phyloP scores from a whole-genome alignment of 2,113 vertebrate species.

The Sterna hirundo region DNA sequence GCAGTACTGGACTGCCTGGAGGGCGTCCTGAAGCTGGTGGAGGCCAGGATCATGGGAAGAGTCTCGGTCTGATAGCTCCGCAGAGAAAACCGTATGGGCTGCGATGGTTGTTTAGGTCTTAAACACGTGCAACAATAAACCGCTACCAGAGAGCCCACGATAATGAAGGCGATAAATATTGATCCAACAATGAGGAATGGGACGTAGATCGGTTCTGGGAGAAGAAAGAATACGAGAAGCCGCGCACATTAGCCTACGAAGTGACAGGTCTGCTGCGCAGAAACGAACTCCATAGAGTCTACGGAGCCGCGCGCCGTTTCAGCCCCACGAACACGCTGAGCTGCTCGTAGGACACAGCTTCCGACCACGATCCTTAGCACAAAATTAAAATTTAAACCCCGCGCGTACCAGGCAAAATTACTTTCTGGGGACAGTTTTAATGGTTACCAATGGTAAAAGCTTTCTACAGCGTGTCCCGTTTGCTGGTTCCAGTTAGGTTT shows the following conservation, averaged over 20 bases:
- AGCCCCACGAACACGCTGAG: not conserved
- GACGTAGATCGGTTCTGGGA: conserved; percentile 89
- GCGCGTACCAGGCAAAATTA: not conserved
- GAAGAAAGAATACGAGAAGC: not conserved
- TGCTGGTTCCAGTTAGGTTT: not conserved
- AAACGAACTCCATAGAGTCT: not conserved
- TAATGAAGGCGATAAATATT: conserved; percentile 95
- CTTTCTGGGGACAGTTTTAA: not conserved
- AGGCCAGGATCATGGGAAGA: conserved; percentile 94
- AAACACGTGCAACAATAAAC: conserved; percentile 97
- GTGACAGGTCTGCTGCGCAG: not conserved
- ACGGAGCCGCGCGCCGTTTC: not conserved
- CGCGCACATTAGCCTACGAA: not conserved
- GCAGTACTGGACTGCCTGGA: conserved; percentile 94
- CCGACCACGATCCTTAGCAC: accelerated
- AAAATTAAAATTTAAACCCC: not conserved
- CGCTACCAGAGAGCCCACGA: conserved; percentile 91
- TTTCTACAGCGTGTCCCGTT: accelerated
- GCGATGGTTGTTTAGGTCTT: conserved; percentile 90
- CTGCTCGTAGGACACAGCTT: not conserved
- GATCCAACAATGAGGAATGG: conserved; percentile 97
- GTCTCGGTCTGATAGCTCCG: conserved; percentile 94
- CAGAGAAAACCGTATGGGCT: conserved; percentile 91
- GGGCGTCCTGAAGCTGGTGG: conserved; percentile 82
- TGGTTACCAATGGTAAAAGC: not conserved